Evolutionary conservation across 2,888 invertebrate species (phyloP), one percentile per base, ranked within the genome.

Genomic region (Synergus japonicus): DNA sequence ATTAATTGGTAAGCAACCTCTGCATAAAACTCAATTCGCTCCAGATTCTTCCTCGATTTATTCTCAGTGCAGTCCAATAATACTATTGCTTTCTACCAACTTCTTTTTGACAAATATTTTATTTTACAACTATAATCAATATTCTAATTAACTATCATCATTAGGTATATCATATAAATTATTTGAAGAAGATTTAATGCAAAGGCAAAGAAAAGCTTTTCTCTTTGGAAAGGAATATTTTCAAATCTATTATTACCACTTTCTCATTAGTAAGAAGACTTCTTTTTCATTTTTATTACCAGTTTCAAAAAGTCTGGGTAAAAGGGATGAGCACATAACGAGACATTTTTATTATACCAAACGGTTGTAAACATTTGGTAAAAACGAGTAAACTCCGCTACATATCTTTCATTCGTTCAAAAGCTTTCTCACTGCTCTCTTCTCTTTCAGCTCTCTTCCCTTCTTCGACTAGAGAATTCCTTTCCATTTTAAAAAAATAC

Each of bases 381-480:
- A 69, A 69, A 69, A 69, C 69, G 49, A 46, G 46, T 29, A 22
- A 69, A 69, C 15, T 15, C 22, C 9, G 46, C 29, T 13, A 46
- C 13, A 69, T 29, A 69, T 69, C 46, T 69, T 46, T 69, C 29
- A 46, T 69, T 69, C 15, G 46, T 46, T 29, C 15, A 4, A 22
- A 18, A 60, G 4, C n/a, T n/a, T 64, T 65, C 37, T 41, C 4
- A 66, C 41, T 58, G 77, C 76, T 54, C 43, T 76, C 63, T 77
- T 65, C 22, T 66, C 66, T 66, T 12, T 4, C 37, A 65, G 63
- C 73, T 76, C 15, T 43, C 65, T 46, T 63, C 49, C 46, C 65
- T 54, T 63, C 66, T 44, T 78, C 49, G 67, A 58, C 76, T 79
- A 81, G 78, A 77, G 78, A 78, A 78, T 78, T 77, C 78, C 78